phyloP scores from a whole-genome alignment of 2,797 vertebrate genomes.

The Gymnodraco acuticeps region DNA sequence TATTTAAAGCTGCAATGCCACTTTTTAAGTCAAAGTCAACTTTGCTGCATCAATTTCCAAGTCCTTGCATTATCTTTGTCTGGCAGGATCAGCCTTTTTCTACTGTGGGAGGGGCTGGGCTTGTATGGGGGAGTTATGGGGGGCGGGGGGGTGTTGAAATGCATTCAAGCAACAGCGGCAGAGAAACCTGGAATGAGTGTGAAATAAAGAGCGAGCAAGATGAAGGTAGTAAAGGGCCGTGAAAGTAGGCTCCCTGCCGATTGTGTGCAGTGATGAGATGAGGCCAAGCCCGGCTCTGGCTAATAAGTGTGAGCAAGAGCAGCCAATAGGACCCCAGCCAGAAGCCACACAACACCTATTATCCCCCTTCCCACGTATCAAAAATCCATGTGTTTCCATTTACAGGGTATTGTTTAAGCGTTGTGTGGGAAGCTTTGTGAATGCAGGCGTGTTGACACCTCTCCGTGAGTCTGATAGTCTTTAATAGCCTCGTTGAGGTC shows the following conservation, averaged over 20 bases:
- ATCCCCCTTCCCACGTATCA: constrained; percentile 65
- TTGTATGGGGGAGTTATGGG: neutral
- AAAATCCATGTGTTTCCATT: constrained; percentile 76
- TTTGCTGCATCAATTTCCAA: constrained; percentile 56
- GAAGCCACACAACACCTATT: constrained; percentile 82
- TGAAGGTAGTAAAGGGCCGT: constrained; percentile 75
- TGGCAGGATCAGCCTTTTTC: constrained; percentile 62
- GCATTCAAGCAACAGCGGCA: constrained; percentile 56
- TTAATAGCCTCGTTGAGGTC: constrained; percentile 75
- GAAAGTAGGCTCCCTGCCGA: constrained; percentile 70
- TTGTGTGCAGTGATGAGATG: constrained; percentile 60
- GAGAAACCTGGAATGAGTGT: constrained; percentile 69
- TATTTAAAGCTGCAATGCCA: constrained; percentile 34
- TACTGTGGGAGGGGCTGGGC: constrained; percentile 3
- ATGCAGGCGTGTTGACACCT: constrained; percentile 73
- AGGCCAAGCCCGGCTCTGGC: constrained; percentile 62
- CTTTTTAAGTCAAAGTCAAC: constrained; percentile 54
- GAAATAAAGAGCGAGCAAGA: constrained; percentile 71
- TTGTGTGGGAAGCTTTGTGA: constrained; percentile 64
- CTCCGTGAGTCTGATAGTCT: constrained; percentile 72
- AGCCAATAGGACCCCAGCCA: constrained; percentile 64
- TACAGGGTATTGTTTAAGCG: constrained; percentile 74
- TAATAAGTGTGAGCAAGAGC: constrained; percentile 85
- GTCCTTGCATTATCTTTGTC: constrained; percentile 52
- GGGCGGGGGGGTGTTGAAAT: constrained; percentile 31